A percentile compares a stretch with the other conserved stretches of the same genome.
phyloP scores from a whole-genome alignment of 2,113 vertebrate genomes.

The Pluvianellus socialis region DNA sequence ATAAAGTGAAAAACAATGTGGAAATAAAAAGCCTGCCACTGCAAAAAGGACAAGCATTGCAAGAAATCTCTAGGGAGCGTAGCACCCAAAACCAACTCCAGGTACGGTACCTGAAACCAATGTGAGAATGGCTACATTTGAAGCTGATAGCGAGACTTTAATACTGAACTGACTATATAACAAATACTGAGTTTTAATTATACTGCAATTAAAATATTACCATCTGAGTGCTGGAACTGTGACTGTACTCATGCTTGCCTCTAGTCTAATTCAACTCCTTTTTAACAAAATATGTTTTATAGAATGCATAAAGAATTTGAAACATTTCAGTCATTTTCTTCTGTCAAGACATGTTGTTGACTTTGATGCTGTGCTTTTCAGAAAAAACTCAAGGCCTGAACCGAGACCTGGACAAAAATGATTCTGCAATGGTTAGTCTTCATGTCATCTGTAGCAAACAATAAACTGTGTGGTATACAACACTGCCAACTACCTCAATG shows the following conservation, averaged over 20 bases:
- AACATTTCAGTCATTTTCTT: neutral
- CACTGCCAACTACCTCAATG: neutral
- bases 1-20: neutral
- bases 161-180: neutral
- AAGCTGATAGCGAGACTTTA: neutral
- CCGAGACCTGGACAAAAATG: neutral
- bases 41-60: neutral
- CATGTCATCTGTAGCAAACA: neutral
- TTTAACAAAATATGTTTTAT: neutral
- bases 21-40: neutral
- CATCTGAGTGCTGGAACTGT: neutral
- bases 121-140: neutral
- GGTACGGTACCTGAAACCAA: neutral
- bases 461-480: neutral
- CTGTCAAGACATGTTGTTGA: neutral
- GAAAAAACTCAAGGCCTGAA: neutral
- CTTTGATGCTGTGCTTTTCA: neutral
- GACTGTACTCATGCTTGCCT: fast-evolving
- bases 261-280: neutral
- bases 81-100: neutral
- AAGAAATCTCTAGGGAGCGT: neutral
- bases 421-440: neutral
- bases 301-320: neutral
- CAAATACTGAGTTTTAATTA: neutral
- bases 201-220: neutral